Percentiles rank a stretch among this genome's conserved stretches.
phyloP scores from a whole-genome alignment of 2,888 invertebrate genomes.

The Calliopum simillimum region DNA sequence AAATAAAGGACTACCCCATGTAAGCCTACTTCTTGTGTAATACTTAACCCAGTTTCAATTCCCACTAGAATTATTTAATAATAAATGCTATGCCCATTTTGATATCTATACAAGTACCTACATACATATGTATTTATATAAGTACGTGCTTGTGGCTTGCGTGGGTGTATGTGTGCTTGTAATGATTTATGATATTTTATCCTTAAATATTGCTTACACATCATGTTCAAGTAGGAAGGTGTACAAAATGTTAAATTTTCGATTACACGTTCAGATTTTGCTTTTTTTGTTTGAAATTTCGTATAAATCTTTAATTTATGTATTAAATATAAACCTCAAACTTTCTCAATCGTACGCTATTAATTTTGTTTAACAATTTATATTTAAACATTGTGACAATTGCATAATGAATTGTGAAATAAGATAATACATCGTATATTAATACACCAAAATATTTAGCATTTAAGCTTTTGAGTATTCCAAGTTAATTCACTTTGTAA shows the following conservation, averaged over 20 bases:
- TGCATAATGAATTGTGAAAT: not conserved
- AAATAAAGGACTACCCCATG: too few relatives aligned
- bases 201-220: constrained; percentile 5
- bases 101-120: too few relatives aligned
- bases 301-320: not conserved
- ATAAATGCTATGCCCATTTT: too few relatives aligned
- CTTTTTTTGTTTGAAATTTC: not conserved
- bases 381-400: not conserved
- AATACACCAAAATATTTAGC: too few relatives aligned
- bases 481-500: too few relatives aligned
- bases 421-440: too few relatives aligned
- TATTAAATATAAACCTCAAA: not conserved
- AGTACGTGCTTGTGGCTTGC: not conserved
- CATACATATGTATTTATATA: too few relatives aligned
- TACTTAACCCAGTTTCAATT: too few relatives aligned
- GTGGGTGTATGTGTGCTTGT: not conserved
- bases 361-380: not conserved
- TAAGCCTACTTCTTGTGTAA: too few relatives aligned
- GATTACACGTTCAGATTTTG: not conserved
- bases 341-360: not conserved
- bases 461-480: too few relatives aligned
- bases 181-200: constrained; percentile 24
- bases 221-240: not conserved
- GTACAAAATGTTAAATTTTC: not conserved
- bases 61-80: too few relatives aligned